Base-by-base conservation (phyloP, 2,113 vertebrate genomes). In the Tachysurus vachellii region DNA sequence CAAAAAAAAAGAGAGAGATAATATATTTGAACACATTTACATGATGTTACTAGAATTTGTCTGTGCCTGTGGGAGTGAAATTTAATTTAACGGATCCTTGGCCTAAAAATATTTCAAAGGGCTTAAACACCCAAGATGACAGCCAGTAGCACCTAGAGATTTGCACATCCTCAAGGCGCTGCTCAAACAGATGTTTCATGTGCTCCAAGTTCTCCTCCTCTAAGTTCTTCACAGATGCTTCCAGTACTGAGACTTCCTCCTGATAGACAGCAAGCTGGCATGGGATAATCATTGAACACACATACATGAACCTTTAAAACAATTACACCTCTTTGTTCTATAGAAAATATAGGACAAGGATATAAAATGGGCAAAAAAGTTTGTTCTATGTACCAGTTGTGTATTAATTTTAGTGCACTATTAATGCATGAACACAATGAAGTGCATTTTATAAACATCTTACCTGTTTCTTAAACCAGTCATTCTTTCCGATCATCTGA, bases 401-500 rank as follows among this genome's bases (percentile, higher is more conserved):
- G 64, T 66, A 66, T 31, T 66, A 14, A 66, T 13, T 68, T 14
- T 16, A 6, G 14, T 19, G 77, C 1, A 77, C 13, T 54, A 77
- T 7, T 23, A 36, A 36, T 36, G 16, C 21, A 14, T 42, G 83
- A 42, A 9, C 36, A 28, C 23, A 23, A 8, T 68, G 7, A 50
- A n/a, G 21, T 59, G 5, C 2, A 36, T 70, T 91, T 36, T 36
- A 36, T 36, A 36, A 36, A 36, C 36, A 36, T 36, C 36, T 36
- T 93, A 96, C 96, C 95, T 95, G 93, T 88, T 86, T 93, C 87
- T 95, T 97, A 1, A 97, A 91, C 96, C 96, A 96, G 17, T 92
- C 86, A 1, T 96, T 95, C 89, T 96, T 96, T 91, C 92, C 89
- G 80, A 96, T 92, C 91, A 95, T 95, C 86, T 88, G 90, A 61